phyloP scores from a whole-genome alignment of 2,888 invertebrate genomes.

The Phyllotreta striolata region DNA sequence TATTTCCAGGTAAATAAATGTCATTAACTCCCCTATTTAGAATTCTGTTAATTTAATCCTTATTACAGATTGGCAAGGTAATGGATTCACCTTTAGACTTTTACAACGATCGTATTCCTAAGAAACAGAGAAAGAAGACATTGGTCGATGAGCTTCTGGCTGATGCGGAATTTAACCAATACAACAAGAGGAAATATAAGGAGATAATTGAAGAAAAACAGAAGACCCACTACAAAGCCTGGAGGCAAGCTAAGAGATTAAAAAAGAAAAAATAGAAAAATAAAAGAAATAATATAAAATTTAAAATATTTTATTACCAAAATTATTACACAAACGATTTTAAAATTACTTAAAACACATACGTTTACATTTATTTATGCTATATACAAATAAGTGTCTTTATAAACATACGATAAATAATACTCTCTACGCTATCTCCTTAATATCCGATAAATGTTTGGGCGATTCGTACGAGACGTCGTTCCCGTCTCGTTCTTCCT shows the following conservation, averaged over 20 bases:
- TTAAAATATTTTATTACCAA: conserved; percentile 7
- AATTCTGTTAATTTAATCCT: conserved; percentile 32
- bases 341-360: too few species aligned
- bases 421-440: neutral
- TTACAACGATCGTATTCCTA: conserved; percentile 82
- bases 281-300: conserved; percentile 64
- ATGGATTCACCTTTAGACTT: conserved; percentile 88
- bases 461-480: conserved; percentile 49
- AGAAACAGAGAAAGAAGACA: conserved; percentile 86
- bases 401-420: too few species aligned
- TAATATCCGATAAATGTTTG: neutral
- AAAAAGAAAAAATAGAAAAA: conserved; percentile 74
- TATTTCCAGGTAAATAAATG: conserved; percentile 81
- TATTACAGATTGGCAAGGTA: conserved; percentile 75
- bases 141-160: conserved; percentile 93
- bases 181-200: conserved; percentile 81
- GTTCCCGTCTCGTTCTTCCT: conserved; percentile 66
- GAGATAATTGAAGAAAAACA: conserved; percentile 78
- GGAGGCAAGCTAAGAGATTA: conserved; percentile 71
- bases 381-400: too few species aligned
- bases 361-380: too few species aligned
- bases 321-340: neutral
- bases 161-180: conserved; percentile 84
- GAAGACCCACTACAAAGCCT: conserved; percentile 74
- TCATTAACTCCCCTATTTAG: conserved; percentile 4